phyloP scores from a whole-genome alignment of 2,113 vertebrate genomes.

The Halichoerus grypus region DNA sequence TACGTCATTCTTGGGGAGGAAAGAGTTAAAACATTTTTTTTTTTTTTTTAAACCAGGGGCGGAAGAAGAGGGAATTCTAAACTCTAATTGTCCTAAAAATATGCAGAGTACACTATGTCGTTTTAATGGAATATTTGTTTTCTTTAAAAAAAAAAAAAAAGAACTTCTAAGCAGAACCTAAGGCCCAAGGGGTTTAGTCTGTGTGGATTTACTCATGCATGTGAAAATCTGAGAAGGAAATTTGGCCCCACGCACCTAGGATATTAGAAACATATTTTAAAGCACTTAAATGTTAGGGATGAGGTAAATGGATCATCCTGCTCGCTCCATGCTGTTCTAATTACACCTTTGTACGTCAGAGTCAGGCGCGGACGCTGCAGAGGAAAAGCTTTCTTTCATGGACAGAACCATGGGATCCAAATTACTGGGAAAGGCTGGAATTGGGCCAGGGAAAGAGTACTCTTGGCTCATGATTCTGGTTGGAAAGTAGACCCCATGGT shows the following conservation, averaged over 20 bases:
- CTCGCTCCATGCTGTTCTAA: slow-evolving; percentile 74
- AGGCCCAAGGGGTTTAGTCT: slow-evolving; percentile 76
- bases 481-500: slow-evolving; percentile 55
- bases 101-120: slow-evolving; percentile 79
- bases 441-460: slow-evolving; percentile 55
- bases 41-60: slow-evolving; percentile 29
- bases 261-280: slow-evolving; percentile 82
- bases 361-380: slow-evolving; percentile 52
- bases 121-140: slow-evolving; percentile 84
- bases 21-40: slow-evolving; percentile 74
- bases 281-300: slow-evolving; percentile 69
- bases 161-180: slow-evolving; percentile 80
- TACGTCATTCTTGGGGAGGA: slow-evolving; percentile 50
- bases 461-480: not conserved
- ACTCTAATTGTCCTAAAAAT: slow-evolving; percentile 84
- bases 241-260: slow-evolving; percentile 74
- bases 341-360: slow-evolving; percentile 82
- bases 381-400: slow-evolving; percentile 50
- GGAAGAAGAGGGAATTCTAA: slow-evolving; percentile 81
- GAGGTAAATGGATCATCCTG: slow-evolving; percentile 64
- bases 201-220: slow-evolving; percentile 79
- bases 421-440: slow-evolving; percentile 67
- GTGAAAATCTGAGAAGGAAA: slow-evolving; percentile 72
- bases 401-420: slow-evolving; percentile 64
- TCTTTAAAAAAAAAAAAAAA: slow-evolving; percentile 67